Percentiles rank a stretch among this genome's conserved stretches.
These are phyloP conservation scores for Geococcyx californianus DNA, from an alignment of 2,113 vertebrate genomes.

Conservation along the genomic window DNA sequence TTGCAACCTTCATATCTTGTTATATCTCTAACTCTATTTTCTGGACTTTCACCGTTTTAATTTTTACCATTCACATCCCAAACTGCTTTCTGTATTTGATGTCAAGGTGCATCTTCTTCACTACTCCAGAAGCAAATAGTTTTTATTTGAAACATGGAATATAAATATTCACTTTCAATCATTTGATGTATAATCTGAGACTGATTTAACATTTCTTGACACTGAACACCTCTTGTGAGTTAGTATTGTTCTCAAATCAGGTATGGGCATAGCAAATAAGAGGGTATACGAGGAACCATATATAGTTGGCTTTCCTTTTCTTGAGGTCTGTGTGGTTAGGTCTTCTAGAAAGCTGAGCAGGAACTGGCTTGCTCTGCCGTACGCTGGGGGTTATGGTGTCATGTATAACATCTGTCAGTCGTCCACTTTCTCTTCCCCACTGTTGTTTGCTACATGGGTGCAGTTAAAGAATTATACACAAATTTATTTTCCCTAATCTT, in stretches of 20 bases:
- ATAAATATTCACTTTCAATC: background rate
- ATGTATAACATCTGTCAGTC: background rate
- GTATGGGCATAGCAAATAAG: background rate
- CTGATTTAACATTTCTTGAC: background rate
- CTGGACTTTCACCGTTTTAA: background rate
- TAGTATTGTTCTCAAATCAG: background rate
- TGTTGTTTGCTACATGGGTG: background rate
- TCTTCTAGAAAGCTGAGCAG: background rate
- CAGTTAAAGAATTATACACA: background rate
- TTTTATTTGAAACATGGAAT: background rate
- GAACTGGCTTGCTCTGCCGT: background rate
- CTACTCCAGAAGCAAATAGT: background rate
- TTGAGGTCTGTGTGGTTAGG: background rate
- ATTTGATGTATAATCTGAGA: background rate
- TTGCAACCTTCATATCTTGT: background rate
- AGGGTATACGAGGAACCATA: background rate
- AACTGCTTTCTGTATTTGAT: background rate
- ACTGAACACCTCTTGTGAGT: background rate
- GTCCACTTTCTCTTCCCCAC: background rate
- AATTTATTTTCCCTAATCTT: background rate
- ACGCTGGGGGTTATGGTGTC: accelerated
- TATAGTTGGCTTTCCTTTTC: background rate
- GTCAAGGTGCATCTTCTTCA: background rate
- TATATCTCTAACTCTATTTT: background rate
- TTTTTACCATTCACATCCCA: background rate